A percentile compares a stretch with the other conserved stretches of the same genome.
These are phyloP conservation scores for Acanthopagrus latus DNA, from an alignment of 2,797 vertebrate species.

Conservation along the genomic window DNA sequence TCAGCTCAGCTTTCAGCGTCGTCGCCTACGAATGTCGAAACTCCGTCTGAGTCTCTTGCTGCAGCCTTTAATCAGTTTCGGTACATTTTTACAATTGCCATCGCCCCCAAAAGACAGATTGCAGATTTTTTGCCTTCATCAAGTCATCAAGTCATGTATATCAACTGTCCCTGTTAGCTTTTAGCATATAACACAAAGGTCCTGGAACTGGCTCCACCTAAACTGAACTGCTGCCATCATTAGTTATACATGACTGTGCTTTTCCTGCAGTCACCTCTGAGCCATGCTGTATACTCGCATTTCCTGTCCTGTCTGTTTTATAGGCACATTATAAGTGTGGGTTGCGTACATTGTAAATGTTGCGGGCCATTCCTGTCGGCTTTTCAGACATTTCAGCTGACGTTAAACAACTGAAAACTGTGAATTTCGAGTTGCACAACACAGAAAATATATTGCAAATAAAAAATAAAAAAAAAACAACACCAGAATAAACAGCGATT, in stretches of 20 bases:
- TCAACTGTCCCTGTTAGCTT: background rate
- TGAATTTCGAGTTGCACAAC: too few relatives aligned
- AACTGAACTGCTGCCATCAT: background rate
- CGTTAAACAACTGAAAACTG: too few relatives aligned
- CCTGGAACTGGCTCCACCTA: too few relatives aligned
- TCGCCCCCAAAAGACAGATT: background rate
- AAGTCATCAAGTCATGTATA: too few relatives aligned
- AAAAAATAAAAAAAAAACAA: too few relatives aligned
- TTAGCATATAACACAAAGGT: background rate
- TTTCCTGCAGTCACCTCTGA: background rate
- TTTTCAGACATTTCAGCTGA: background rate
- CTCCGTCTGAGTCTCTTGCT: too few relatives aligned
- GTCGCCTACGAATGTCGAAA: too few relatives aligned
- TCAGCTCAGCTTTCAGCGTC: too few relatives aligned
- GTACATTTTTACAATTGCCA: background rate
- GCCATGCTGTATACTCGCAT: background rate
- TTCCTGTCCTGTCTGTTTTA: background rate
- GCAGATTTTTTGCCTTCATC: background rate
- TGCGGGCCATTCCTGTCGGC: background rate
- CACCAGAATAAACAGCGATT: background rate
- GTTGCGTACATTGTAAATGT: background rate
- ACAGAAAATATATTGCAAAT: background rate
- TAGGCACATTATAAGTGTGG: background rate
- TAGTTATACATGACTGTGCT: conserved; percentile 2
- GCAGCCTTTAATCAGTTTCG: background rate